Percentiles rank a stretch among this genome's conserved stretches.
Conservation (phyloP, 2,888 invertebrate species). For the Calliopum simillimum region DNA sequence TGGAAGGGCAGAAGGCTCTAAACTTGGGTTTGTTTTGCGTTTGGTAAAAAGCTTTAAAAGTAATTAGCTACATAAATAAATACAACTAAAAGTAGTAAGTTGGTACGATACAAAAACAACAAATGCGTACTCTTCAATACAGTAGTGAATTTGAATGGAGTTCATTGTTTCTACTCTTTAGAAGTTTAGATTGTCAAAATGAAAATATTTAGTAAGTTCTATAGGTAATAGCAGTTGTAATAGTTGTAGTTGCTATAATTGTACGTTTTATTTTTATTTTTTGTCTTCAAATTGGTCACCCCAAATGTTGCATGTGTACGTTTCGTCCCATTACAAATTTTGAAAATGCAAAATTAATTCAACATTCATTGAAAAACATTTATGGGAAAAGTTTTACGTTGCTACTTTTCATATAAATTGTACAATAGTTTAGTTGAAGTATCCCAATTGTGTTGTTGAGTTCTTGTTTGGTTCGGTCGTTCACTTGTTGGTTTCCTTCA, state of each 20-base stretch:
- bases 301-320: conserved; percentile 12
- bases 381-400: conserved; percentile 35
- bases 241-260: background rate
- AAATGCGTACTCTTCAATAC: background rate
- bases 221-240: background rate
- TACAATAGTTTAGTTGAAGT: no score
- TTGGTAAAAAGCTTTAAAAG: conserved; percentile 22
- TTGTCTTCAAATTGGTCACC: background rate
- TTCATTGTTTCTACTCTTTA: no score
- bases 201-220: background rate
- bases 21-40: background rate
- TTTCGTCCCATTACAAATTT: background rate
- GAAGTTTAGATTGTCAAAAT: no score
- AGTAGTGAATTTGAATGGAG: no score
- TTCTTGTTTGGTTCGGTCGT: no score
- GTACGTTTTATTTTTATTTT: background rate
- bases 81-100: conserved; percentile 13
- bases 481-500: no score
- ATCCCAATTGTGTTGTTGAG: no score
- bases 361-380: conserved; percentile 36
- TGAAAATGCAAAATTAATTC: conserved; percentile 26
- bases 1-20: background rate
- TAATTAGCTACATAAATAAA: conserved; percentile 38
- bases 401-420: background rate
- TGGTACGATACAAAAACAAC: conserved; percentile 4